These are phyloP conservation scores for Saiga tatarica DNA, from an alignment of 2,113 vertebrate species.

Conservation along the genomic window DNA sequence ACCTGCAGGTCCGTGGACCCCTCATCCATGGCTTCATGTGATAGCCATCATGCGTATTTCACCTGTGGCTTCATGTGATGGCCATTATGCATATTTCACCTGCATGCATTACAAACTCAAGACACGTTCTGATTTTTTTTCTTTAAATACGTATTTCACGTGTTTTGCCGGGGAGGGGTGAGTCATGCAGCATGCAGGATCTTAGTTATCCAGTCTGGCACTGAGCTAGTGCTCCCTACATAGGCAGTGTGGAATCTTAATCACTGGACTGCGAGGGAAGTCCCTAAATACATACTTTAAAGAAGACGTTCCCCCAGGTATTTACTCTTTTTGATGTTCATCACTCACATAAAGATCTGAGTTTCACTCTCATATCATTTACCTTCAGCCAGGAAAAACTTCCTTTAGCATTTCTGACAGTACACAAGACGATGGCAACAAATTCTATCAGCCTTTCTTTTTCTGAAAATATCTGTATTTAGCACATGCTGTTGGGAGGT, in stretches of 20 bases:
- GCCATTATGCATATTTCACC: background rate
- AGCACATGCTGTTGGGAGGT: background rate
- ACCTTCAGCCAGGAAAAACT: background rate
- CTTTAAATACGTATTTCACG: background rate
- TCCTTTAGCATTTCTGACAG: background rate
- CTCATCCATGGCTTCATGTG: background rate
- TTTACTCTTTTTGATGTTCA: background rate
- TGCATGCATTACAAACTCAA: background rate
- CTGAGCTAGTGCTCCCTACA: background rate
- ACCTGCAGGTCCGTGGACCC: too few relatives aligned
- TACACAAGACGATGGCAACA: background rate
- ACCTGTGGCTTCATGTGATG: background rate
- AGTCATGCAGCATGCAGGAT: background rate
- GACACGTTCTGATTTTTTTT: background rate
- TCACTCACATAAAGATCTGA: background rate
- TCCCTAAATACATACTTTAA: background rate
- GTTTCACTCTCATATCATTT: background rate
- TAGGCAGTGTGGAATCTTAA: background rate
- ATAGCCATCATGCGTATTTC: background rate
- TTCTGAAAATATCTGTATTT: background rate
- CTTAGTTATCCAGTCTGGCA: background rate
- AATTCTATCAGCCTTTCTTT: background rate
- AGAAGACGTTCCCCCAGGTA: background rate
- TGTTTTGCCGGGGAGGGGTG: rapidly evolving
- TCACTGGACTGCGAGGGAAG: background rate